Percentiles rank a stretch among this genome's conserved stretches.
Evolutionary conservation across 1,140 invertebrate genomes (phyloP).

Genomic region (Platorchestia sp.): DNA sequence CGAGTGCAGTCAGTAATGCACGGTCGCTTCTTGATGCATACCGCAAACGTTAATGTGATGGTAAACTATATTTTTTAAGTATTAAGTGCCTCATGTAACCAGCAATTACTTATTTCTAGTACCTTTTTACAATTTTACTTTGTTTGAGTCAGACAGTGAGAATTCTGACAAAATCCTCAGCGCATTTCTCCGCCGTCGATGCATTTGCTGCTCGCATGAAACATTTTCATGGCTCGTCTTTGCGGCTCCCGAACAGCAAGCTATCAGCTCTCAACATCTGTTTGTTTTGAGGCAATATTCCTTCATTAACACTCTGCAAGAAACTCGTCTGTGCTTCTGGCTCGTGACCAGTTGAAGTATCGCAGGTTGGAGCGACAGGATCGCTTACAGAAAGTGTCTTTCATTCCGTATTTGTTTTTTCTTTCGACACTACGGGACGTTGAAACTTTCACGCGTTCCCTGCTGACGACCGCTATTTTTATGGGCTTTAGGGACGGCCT

Average conservation of each 20-base stretch:
- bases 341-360: background rate
- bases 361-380: background rate
- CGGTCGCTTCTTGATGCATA: no score
- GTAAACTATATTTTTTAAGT: background rate
- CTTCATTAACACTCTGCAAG: background rate
- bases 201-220: background rate
- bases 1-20: no score
- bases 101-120: no score
- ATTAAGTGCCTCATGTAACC: background rate
- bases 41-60: no score
- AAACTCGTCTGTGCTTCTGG: background rate
- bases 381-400: background rate
- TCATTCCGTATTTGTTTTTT: background rate
- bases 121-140: no score
- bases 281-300: background rate
- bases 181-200: background rate
- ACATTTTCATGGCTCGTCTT: background rate
- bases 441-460: background rate
- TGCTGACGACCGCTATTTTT: background rate
- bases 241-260: background rate
- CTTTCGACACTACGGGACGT: background rate
- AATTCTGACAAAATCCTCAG: background rate
- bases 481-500: background rate
- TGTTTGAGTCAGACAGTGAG: no score
- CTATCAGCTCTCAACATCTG: background rate